Conservation (phyloP, 2,888 invertebrate genomes). For the Nomada fucata region DNA sequence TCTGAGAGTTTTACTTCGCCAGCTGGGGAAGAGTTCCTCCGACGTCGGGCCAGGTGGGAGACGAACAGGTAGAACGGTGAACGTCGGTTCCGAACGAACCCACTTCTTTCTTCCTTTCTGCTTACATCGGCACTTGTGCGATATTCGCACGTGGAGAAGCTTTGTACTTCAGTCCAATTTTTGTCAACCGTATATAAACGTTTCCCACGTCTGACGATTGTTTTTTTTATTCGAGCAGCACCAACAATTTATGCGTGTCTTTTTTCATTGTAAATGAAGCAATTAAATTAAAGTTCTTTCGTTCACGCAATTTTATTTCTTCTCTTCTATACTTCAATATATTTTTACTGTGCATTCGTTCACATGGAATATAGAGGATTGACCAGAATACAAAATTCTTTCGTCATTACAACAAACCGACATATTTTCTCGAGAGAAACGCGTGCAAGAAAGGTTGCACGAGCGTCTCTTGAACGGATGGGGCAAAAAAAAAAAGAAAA, state of each 20-base stretch:
- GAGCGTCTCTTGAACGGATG: neutral
- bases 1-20: slow-evolving; percentile 82
- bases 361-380: too few species aligned
- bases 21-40: slow-evolving; percentile 69
- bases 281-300: too few species aligned
- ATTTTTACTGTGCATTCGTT: too few species aligned
- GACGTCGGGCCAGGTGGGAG: slow-evolving; percentile 66
- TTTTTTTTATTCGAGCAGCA: too few species aligned
- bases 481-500: neutral
- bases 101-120: slow-evolving; percentile 26
- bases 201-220: too few species aligned
- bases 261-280: too few species aligned
- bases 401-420: neutral
- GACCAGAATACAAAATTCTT: neutral
- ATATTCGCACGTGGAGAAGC: neutral
- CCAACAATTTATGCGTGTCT: too few species aligned
- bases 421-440: neutral
- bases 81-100: slow-evolving; percentile 53
- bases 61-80: slow-evolving; percentile 67
- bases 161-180: neutral
- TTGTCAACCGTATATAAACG: neutral
- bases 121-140: neutral
- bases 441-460: neutral
- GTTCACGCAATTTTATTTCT: too few species aligned
- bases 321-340: neutral